A percentile compares a stretch with the other conserved stretches of the same genome.
Conservation (phyloP, 2,113 vertebrate species). For the Microtus montanus region DNA sequence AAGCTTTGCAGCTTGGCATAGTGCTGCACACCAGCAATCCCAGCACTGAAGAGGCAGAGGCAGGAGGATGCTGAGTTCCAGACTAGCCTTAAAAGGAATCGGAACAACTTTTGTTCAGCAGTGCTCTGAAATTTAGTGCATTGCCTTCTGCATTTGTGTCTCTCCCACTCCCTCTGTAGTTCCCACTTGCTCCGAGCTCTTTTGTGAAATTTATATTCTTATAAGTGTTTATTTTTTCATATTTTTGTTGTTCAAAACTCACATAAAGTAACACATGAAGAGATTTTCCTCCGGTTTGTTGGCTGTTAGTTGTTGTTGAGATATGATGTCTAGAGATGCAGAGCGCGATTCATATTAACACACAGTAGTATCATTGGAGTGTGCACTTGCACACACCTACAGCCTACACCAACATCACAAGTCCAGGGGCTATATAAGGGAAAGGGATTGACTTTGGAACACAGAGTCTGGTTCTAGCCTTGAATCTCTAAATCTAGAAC, state of each 20-base stretch:
- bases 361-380: not conserved
- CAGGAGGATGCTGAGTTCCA: not conserved
- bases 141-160: slow-evolving; percentile 75
- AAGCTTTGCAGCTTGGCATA: not conserved
- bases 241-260: not conserved
- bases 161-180: too few relatives aligned
- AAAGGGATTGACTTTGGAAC: not conserved
- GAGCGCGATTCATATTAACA: rapidly evolving
- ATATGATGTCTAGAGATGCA: rapidly evolving
- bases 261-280: not conserved
- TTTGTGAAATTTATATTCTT: not conserved
- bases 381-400: rapidly evolving
- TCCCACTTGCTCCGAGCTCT: not conserved
- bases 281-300: not conserved
- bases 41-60: not conserved
- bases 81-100: not conserved
- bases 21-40: not conserved
- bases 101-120: rapidly evolving
- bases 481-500: not conserved
- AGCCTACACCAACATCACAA: rapidly evolving
- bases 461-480: too few relatives aligned
- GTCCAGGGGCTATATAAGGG: not conserved
- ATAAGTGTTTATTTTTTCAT: not conserved
- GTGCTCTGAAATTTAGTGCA: not conserved
- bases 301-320: not conserved